A percentile compares a stretch with the other conserved stretches of the same genome.
Conservation (phyloP, 1,140 invertebrate species). For the Listronotus bonariensis region DNA sequence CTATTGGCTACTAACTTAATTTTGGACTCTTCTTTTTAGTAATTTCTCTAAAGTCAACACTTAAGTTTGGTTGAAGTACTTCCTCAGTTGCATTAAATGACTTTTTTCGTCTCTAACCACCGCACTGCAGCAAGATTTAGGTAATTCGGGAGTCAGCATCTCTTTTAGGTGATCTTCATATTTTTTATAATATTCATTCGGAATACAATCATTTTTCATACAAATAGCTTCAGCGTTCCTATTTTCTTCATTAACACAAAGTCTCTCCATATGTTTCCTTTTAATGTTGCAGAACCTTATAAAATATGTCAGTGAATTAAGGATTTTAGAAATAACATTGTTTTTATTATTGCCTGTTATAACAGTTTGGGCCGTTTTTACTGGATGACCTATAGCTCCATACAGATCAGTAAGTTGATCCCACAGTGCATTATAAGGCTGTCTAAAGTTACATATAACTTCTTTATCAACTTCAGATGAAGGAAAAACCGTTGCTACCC, state of each 20-base stretch:
- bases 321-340: conserved; percentile 67
- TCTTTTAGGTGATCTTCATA: conserved; percentile 48
- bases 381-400: conserved; percentile 78
- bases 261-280: conserved; percentile 45
- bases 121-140: conserved; percentile 12
- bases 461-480: conserved; percentile 34
- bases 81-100: neutral
- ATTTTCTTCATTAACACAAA: conserved; percentile 45
- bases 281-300: conserved; percentile 76
- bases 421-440: conserved; percentile 82
- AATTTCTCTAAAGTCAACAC: neutral
- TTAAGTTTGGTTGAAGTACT: neutral
- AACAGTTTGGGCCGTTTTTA: conserved; percentile 76
- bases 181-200: conserved; percentile 46
- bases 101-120: neutral
- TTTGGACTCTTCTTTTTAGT: neutral
- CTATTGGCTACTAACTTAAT: too few species aligned
- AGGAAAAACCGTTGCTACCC: conserved; percentile 77
- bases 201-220: conserved; percentile 35
- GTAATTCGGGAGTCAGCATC: conserved; percentile 9
- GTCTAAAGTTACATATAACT: conserved; percentile 51
- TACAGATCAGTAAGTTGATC: conserved; percentile 83
- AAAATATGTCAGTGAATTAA: conserved; percentile 80
- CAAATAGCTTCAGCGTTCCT: conserved; percentile 41
- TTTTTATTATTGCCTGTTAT: conserved; percentile 73